Evolutionary conservation across 2,888 invertebrate species (phyloP).

Genomic region (Acronicta psi): DNA sequence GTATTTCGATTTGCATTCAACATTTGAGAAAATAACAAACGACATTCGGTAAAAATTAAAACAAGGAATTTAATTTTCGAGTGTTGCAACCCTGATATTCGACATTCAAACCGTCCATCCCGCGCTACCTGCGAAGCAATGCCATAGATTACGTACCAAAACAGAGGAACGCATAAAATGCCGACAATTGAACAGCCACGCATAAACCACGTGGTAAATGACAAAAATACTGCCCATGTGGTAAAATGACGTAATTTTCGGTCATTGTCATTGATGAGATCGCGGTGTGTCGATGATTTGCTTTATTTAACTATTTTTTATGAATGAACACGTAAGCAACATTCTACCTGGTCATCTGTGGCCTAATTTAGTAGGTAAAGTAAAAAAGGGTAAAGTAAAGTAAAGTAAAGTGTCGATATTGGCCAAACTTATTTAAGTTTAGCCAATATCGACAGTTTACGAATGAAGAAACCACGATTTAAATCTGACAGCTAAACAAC

Average conservation of each 20-base stretch:
- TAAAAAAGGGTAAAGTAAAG: too few species aligned
- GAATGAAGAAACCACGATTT: too few species aligned
- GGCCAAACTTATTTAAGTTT: too few species aligned
- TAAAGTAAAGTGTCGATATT: too few species aligned
- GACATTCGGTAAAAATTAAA: background rate
- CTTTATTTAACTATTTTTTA: slow-evolving; percentile 34
- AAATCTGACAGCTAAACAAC: too few species aligned
- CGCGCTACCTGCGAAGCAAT: slow-evolving; percentile 77
- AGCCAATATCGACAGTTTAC: too few species aligned
- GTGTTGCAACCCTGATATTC: slow-evolving; percentile 74
- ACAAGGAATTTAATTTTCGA: slow-evolving; percentile 16
- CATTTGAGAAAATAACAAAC: too few species aligned
- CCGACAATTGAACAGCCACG: slow-evolving; percentile 51
- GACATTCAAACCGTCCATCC: slow-evolving; percentile 83
- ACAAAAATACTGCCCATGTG: slow-evolving; percentile 59
- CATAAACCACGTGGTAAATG: slow-evolving; percentile 67
- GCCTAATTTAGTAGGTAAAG: background rate
- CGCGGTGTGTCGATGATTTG: slow-evolving; percentile 27
- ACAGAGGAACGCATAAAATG: slow-evolving; percentile 56
- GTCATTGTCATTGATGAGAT: slow-evolving; percentile 54
- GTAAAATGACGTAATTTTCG: slow-evolving; percentile 60
- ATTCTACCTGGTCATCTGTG: background rate
- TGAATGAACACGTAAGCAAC: slow-evolving; percentile 13
- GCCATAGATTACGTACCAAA: slow-evolving; percentile 67
- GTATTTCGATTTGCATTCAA: slow-evolving; percentile 6